These are phyloP conservation scores for Xenops minutus DNA, from an alignment of 2,797 vertebrate genomes.

Conservation along the genomic window DNA sequence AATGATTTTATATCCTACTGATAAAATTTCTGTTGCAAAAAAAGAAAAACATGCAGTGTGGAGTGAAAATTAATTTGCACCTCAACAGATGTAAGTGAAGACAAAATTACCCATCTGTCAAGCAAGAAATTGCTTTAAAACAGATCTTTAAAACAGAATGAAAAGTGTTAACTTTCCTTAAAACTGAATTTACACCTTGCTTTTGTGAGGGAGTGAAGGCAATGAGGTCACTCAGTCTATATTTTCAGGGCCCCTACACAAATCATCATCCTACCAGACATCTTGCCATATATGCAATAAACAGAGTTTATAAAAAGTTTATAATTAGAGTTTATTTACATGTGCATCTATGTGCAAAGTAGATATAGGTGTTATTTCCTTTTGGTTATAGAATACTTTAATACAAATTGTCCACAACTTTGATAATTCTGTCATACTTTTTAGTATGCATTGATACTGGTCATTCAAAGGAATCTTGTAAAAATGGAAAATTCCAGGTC, in stretches of 20 bases:
- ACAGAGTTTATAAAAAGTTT: not conserved
- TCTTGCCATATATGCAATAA: not conserved
- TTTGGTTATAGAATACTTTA: not conserved
- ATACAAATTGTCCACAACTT: not conserved
- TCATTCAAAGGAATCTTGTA: not conserved
- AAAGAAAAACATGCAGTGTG: slow-evolving; percentile 34
- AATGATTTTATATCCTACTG: not conserved
- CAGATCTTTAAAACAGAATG: slow-evolving; percentile 61
- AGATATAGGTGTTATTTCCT: not conserved
- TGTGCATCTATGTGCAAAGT: accelerated
- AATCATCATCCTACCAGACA: not conserved
- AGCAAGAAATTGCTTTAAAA: slow-evolving; percentile 73
- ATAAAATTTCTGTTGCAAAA: slow-evolving; percentile 46
- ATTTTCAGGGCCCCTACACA: slow-evolving; percentile 22
- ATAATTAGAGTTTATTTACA: not conserved
- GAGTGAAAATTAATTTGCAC: slow-evolving; percentile 76
- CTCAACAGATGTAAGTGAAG: slow-evolving; percentile 64
- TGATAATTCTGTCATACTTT: not conserved
- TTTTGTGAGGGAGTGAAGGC: slow-evolving; percentile 7
- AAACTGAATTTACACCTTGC: slow-evolving; percentile 70
- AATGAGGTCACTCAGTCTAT: slow-evolving; percentile 48
- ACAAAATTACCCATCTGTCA: slow-evolving; percentile 67
- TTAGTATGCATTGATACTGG: not conserved
- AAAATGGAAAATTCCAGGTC: not conserved
- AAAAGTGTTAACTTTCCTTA: slow-evolving; percentile 66